Conservation (phyloP, 2,113 vertebrate species). For the Chascanopsetta lugubris region DNA sequence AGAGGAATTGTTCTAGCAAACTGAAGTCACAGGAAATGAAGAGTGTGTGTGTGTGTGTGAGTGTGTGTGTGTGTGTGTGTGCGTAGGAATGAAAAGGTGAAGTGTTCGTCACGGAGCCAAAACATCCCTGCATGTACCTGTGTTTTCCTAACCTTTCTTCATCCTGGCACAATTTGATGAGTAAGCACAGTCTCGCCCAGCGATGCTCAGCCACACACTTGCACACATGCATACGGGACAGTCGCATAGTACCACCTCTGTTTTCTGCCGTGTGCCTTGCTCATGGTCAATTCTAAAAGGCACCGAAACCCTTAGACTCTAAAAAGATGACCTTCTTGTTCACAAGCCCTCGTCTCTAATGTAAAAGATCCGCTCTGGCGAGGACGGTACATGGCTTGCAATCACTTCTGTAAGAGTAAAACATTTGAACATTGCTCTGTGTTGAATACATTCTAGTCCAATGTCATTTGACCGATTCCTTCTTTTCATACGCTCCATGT, state of each 20-base stretch:
- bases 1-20: slow-evolving; percentile 25
- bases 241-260: slow-evolving; percentile 26
- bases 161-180: slow-evolving; percentile 36
- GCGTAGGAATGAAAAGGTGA: slow-evolving; percentile 21
- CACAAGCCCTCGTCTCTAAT: slow-evolving; percentile 1
- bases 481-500: no score
- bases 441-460: background rate
- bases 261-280: slow-evolving; percentile 28
- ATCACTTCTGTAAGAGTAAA: no score
- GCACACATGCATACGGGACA: slow-evolving; percentile 5
- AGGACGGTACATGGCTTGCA: no score
- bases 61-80: background rate
- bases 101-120: background rate
- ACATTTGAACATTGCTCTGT: no score
- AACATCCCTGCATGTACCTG: background rate
- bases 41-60: slow-evolving; percentile 2
- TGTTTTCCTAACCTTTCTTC: slow-evolving; percentile 34
- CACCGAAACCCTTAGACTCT: no score
- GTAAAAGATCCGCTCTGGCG: background rate
- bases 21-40: slow-evolving; percentile 15
- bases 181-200: slow-evolving; percentile 20
- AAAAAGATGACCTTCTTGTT: no score
- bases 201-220: slow-evolving; percentile 18
- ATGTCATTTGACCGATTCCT: no score
- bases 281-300: slow-evolving; percentile 27